phyloP scores from a whole-genome alignment of 2,797 vertebrate species.

The Hoplostethus atlanticus region DNA sequence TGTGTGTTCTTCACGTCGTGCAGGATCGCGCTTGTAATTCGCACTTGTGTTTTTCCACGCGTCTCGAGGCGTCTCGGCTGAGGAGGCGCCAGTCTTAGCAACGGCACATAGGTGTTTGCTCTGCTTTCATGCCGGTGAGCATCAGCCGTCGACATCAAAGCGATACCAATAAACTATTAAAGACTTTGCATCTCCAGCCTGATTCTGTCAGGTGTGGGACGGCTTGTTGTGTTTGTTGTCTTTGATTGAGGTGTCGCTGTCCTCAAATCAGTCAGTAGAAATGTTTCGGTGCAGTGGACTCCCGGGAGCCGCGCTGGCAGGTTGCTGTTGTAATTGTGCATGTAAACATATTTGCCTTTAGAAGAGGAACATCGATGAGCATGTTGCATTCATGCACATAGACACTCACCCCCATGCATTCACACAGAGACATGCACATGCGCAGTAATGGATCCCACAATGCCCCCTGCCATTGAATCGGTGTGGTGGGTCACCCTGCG shows the following conservation, averaged over 20 bases:
- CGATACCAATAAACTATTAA: slow-evolving; percentile 42
- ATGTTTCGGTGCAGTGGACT: not conserved
- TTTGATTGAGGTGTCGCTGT: slow-evolving; percentile 27
- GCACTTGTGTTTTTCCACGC: slow-evolving; percentile 23
- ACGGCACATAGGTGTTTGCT: slow-evolving; percentile 6
- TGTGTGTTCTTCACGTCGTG: slow-evolving; percentile 27
- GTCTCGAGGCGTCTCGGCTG: slow-evolving; percentile 10
- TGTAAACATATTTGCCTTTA: slow-evolving; percentile 47
- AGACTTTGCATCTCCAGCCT: slow-evolving; percentile 20
- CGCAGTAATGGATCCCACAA: too few species aligned
- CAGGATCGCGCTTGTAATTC: slow-evolving; percentile 37
- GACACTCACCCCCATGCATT: not conserved
- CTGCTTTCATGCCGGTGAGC: slow-evolving; percentile 31
- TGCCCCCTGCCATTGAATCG: too few species aligned
- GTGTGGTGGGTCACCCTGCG: too few species aligned
- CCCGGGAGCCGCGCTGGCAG: slow-evolving; percentile 19
- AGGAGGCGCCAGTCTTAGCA: slow-evolving; percentile 11
- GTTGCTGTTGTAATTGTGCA: slow-evolving; percentile 45
- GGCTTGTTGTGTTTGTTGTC: slow-evolving; percentile 23
- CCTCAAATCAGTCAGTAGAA: slow-evolving; percentile 6
- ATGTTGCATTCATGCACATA: not conserved
- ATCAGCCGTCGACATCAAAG: slow-evolving; percentile 51
- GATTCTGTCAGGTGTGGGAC: slow-evolving; percentile 42
- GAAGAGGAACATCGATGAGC: slow-evolving; percentile 8
- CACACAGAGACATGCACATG: not conserved